Evolutionary conservation across 2,113 vertebrate species (phyloP).

Genomic region (Malurus elegans): DNA sequence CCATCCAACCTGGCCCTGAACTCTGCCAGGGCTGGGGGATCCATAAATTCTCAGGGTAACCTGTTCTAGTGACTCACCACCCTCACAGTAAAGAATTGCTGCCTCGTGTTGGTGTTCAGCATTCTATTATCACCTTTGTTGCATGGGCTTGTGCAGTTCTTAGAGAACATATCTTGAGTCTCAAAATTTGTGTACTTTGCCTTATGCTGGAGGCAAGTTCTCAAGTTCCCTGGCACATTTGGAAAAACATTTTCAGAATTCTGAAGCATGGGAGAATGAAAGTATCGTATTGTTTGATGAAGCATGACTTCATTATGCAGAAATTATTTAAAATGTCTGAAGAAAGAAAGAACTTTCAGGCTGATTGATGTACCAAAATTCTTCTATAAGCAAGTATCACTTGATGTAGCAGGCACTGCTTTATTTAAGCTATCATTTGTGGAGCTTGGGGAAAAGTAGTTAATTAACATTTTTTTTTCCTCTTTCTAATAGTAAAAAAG

Average conservation of each 20-base stretch:
- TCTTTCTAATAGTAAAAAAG: not conserved
- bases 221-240: not conserved
- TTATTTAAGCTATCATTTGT: not conserved
- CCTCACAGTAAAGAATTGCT: not conserved
- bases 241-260: not conserved
- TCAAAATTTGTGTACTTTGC: not conserved
- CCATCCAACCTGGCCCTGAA: not conserved
- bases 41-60: not conserved
- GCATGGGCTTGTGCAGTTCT: not conserved
- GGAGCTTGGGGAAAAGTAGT: not conserved
- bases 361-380: not conserved
- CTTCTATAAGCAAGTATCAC: not conserved
- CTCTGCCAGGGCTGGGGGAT: not conserved
- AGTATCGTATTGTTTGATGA: not conserved
- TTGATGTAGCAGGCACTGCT: not conserved
- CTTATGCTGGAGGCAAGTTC: not conserved
- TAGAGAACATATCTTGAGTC: not conserved
- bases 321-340: not conserved
- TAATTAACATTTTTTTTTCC: not conserved
- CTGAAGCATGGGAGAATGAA: not conserved
- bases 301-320: not conserved
- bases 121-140: not conserved
- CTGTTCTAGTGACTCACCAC: not conserved
- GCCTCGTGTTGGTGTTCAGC: not conserved
- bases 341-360: not conserved